phyloP scores from a whole-genome alignment of 1,140 invertebrate genomes.

The Drosophila orosa region DNA sequence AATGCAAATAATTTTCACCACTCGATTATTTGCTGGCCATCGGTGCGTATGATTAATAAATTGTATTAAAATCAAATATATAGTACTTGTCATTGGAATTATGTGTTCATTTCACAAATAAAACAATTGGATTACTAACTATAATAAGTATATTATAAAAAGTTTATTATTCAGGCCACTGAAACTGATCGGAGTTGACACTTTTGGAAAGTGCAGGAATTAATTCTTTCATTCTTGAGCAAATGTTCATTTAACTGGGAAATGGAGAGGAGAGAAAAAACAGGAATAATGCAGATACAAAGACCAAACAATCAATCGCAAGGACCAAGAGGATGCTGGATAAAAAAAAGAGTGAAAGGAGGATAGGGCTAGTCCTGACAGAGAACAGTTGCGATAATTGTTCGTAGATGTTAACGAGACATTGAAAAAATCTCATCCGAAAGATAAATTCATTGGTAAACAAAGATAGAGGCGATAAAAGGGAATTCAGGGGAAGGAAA shows the following conservation, averaged over 20 bases:
- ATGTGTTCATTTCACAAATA: conserved; percentile 2
- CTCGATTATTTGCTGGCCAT: conserved; percentile 9
- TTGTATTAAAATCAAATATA: conserved; percentile 28
- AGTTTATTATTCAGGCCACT: neutral
- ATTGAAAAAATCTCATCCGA: conserved; percentile 21
- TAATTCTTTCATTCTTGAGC: conserved; percentile 10
- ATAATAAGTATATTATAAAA: neutral
- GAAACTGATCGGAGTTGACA: conserved; percentile 5
- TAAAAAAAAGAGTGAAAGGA: conserved; percentile 18
- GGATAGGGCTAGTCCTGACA: neutral
- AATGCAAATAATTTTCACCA: neutral
- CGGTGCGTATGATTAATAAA: conserved; percentile 39
- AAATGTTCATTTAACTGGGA: conserved; percentile 26
- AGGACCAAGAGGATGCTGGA: conserved; percentile 10
- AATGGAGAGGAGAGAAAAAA: conserved; percentile 1
- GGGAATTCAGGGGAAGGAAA: neutral
- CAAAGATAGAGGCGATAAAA: neutral
- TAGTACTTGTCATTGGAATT: conserved; percentile 11
- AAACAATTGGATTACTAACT: conserved; percentile 8
- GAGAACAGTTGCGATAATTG: conserved; percentile 36
- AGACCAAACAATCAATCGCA: conserved; percentile 37
- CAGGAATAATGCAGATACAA: conserved; percentile 29
- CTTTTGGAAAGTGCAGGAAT: neutral
- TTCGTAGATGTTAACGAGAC: conserved; percentile 36
- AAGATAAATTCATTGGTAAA: conserved; percentile 2